These are phyloP conservation scores for Melipona bicolor DNA, from an alignment of 2,888 invertebrate genomes.

Conservation along the genomic window DNA sequence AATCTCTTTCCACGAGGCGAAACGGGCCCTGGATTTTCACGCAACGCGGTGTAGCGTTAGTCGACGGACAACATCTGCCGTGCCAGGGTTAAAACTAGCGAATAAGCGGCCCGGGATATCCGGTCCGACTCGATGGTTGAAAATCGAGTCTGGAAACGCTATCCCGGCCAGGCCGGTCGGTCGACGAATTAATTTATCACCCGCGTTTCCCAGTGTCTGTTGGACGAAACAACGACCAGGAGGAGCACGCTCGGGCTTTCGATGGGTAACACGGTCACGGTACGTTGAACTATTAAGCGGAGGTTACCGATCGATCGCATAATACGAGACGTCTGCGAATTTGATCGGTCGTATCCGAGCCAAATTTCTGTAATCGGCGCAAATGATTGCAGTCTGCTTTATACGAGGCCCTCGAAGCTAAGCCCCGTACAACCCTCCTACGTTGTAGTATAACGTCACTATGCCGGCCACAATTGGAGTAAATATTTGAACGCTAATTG, in stretches of 20 bases:
- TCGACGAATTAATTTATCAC: conserved; percentile 55
- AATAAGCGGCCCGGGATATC: background rate
- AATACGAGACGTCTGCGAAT: conserved; percentile 70
- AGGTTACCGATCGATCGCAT: conserved; percentile 66
- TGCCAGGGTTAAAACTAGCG: background rate
- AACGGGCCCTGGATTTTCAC: too few relatives aligned
- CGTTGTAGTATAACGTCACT: conserved; percentile 55
- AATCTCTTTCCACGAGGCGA: too few relatives aligned
- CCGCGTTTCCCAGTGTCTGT: conserved; percentile 15
- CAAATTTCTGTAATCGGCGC: conserved; percentile 73
- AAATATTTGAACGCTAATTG: conserved; percentile 75
- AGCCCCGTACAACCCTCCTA: background rate
- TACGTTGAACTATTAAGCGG: conserved; percentile 63
- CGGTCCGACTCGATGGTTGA: background rate
- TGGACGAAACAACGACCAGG: conserved; percentile 49
- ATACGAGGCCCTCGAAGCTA: conserved; percentile 40
- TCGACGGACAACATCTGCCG: too few relatives aligned
- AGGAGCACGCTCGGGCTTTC: conserved; percentile 39
- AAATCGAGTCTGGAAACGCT: conserved; percentile 6
- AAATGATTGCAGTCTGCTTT: conserved; percentile 68
- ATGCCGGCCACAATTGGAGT: conserved; percentile 68
- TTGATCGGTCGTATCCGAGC: conserved; percentile 69
- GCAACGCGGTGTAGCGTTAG: too few relatives aligned
- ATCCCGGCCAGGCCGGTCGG: conserved; percentile 3
- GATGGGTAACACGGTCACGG: conserved; percentile 51